Percentiles rank a stretch among this genome's conserved stretches.
Conservation (phyloP, 2,797 vertebrate species). For the Ambastaia sidthimunki region DNA sequence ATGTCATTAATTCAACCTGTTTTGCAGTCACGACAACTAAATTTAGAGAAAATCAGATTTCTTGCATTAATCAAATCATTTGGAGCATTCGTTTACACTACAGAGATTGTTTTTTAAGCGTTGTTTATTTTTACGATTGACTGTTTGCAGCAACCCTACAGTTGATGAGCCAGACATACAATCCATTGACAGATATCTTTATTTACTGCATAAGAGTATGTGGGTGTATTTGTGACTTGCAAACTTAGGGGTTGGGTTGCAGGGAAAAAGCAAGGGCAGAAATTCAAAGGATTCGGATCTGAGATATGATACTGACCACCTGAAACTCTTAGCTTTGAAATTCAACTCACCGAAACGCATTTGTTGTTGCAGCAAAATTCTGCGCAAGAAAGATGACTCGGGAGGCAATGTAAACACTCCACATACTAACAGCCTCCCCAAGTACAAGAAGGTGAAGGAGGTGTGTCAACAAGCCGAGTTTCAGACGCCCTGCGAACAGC, state of each 20-base stretch:
- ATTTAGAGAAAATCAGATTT: constrained; percentile 49
- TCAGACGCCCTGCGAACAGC: constrained; percentile 95
- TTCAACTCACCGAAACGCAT: constrained; percentile 5
- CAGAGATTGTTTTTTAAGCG: not conserved
- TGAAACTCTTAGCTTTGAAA: constrained; percentile 17
- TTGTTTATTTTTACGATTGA: constrained; percentile 29
- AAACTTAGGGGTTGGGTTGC: too few relatives aligned
- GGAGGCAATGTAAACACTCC: constrained; percentile 76
- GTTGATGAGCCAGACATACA: constrained; percentile 8
- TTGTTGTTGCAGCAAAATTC: constrained; percentile 86
- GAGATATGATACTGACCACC: constrained; percentile 54
- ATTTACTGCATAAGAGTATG: constrained; percentile 11
- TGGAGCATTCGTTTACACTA: constrained; percentile 1
- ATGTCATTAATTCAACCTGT: constrained; percentile 41
- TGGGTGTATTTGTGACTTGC: too few relatives aligned
- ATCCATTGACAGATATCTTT: constrained; percentile 10
- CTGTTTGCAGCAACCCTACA: constrained; percentile 16
- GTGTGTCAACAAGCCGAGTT: constrained; percentile 94
- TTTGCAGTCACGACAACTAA: constrained; percentile 37
- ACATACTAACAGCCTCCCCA: constrained; percentile 95
- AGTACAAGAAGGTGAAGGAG: constrained; percentile 95
- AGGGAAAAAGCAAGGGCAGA: constrained; percentile 10
- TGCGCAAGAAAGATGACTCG: constrained; percentile 94
- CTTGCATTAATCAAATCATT: constrained; percentile 32
- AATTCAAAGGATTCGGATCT: constrained; percentile 7